Percentiles rank a stretch among this genome's conserved stretches.
These are phyloP conservation scores for Lithophane leautieri DNA, from an alignment of 2,888 invertebrate species.

Conservation along the genomic window DNA sequence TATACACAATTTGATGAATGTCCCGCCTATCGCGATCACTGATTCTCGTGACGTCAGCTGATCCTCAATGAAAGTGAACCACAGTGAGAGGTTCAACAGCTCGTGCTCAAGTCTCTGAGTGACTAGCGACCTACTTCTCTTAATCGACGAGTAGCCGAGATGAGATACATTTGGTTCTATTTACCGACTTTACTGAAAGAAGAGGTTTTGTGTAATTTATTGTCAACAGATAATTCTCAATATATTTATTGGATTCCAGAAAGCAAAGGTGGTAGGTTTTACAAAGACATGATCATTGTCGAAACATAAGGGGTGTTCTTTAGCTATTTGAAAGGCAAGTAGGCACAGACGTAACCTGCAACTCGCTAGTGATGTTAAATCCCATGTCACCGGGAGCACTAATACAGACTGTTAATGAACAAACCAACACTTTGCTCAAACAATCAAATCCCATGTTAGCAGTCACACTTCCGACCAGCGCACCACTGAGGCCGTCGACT, in stretches of 20 bases:
- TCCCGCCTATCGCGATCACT: slow-evolving; percentile 1
- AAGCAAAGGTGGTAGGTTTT: not conserved
- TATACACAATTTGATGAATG: not conserved
- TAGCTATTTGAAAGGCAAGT: not conserved
- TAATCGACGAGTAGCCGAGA: slow-evolving; percentile 10
- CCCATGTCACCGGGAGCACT: not conserved
- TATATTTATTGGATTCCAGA: no score
- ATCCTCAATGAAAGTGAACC: slow-evolving; percentile 17
- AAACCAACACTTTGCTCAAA: not conserved
- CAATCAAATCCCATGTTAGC: not conserved
- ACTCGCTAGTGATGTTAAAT: not conserved
- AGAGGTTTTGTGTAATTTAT: not conserved
- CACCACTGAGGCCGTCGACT: not conserved
- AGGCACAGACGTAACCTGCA: not conserved
- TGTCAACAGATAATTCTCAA: not conserved
- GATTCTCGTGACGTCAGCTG: slow-evolving; percentile 24
- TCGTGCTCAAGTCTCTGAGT: slow-evolving; percentile 38
- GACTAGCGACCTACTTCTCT: slow-evolving; percentile 46
- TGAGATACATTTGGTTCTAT: not conserved
- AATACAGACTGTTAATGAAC: not conserved
- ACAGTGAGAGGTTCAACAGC: slow-evolving; percentile 34
- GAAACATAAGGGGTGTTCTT: not conserved
- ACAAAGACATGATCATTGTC: not conserved
- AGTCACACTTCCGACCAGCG: not conserved
- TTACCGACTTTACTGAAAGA: not conserved